A percentile compares a stretch with the other conserved stretches of the same genome.
phyloP scores from a whole-genome alignment of 2,113 vertebrate species.

The Syrmaticus mikado region DNA sequence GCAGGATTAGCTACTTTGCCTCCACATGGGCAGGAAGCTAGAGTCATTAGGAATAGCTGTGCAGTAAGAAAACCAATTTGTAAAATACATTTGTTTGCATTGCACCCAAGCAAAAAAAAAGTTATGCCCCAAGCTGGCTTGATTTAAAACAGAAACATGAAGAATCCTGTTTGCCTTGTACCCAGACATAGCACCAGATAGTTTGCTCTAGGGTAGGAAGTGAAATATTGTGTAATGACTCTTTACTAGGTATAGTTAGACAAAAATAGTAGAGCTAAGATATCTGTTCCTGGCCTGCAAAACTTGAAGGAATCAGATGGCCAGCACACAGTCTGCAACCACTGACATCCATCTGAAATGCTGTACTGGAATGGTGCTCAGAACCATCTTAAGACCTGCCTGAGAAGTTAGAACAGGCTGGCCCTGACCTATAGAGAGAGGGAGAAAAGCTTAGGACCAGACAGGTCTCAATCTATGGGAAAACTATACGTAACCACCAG shows the following conservation, averaged over 20 bases:
- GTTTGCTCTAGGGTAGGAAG: conserved; percentile 7
- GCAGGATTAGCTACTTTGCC: not conserved
- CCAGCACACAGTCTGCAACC: not conserved
- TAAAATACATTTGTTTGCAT: not conserved
- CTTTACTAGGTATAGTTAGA: not conserved
- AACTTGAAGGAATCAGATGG: not conserved
- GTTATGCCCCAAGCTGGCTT: not conserved
- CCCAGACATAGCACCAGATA: not conserved
- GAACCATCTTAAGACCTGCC: not conserved
- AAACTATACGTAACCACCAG: fast-evolving
- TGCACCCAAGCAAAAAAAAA: not conserved
- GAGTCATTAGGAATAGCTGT: not conserved
- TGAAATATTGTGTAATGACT: conserved; percentile 10
- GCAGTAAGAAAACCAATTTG: not conserved
- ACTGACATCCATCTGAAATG: not conserved
- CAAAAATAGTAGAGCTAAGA: not conserved
- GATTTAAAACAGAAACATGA: conserved; percentile 14
- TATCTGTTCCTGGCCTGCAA: not conserved
- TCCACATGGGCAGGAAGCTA: not conserved
- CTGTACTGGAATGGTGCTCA: not conserved
- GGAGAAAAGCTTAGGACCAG: not conserved
- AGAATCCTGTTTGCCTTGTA: not conserved
- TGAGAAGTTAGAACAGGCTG: not conserved
- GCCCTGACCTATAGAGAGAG: not conserved
- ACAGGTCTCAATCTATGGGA: not conserved